These are phyloP conservation scores for Conistra vaccinii DNA, from an alignment of 2,888 invertebrate species.

Conservation along the genomic window DNA sequence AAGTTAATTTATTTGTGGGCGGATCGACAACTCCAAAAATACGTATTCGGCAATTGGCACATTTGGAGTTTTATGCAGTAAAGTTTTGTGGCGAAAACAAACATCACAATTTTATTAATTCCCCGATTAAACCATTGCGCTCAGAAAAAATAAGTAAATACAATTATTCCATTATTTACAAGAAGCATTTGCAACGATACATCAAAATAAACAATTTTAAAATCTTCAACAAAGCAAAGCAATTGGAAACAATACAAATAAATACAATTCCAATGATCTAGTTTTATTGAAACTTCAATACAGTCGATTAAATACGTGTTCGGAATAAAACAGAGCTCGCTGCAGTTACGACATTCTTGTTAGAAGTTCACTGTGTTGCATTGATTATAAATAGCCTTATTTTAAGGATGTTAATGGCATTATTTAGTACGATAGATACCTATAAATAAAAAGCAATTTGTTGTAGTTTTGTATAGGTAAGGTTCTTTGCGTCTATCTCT, in stretches of 20 bases:
- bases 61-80: too few species aligned
- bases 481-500: too few species aligned
- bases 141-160: neutral
- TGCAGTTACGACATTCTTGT: neutral
- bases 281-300: conserved; percentile 18
- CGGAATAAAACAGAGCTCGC: neutral
- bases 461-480: neutral
- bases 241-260: neutral
- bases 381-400: neutral
- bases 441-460: neutral
- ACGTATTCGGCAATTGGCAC: too few species aligned
- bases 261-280: conserved; percentile 7
- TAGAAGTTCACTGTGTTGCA: neutral
- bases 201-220: neutral
- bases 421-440: neutral
- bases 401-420: neutral
- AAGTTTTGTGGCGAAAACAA: too few species aligned
- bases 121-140: neutral
- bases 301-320: conserved; percentile 24
- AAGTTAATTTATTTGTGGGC: too few species aligned
- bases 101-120: too few species aligned
- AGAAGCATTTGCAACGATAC: too few species aligned
- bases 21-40: too few species aligned
- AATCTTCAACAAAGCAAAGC: neutral
- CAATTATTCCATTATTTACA: neutral